Base-by-base conservation (phyloP, 2,797 vertebrate species). In the Knipowitschia caucasica region DNA sequence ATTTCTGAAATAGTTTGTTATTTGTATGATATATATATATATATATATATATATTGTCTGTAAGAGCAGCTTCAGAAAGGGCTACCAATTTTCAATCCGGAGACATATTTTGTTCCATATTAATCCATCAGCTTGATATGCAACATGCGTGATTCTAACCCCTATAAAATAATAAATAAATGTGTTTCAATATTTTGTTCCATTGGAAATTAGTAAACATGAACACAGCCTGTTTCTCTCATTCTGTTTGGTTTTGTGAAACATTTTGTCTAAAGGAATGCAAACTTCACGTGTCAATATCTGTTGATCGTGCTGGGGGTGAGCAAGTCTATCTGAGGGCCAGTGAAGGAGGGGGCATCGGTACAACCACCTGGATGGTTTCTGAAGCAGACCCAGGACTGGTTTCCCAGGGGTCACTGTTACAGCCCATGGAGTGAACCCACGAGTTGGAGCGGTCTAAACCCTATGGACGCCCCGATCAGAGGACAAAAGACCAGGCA, bases 381-480 rank as follows among this genome's bases (percentile, higher is more conserved):
- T 99, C 95, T 90, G 95, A 89, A 91, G 94, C 92, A 82, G 95
- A 96, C 88, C 93, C 95, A 78, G 94, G 95, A 92, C 95, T 94
- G 92, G 94, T 92, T 93, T 95, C 95, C 97, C 95, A 99, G 91
- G 95, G 94, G 90, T 92, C 91, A 85, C 94, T 93, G 91, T 95
- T 97, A 92, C 94, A 93, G 92, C 94, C 95, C 92, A 95, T 95
- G 91, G 97, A 95, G 93, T 98, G 94, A 89, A 99, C 97, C 97
- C 97, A 99, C 91, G 97, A 99, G 94, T 99, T 99, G 94, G 96
- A 99, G 91, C 97, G 97, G 89, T 99, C 96, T 94, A 99, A 95
- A 83, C 97, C 97, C 97, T 99, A 93, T 74, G 64, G 44, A 73
- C 66, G 73, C 82, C 80, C 56, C 86, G 89, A 91, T 88, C 85